Evolutionary conservation across 2,888 invertebrate genomes (phyloP).

Genomic region (Pandemis cinnamomeana): DNA sequence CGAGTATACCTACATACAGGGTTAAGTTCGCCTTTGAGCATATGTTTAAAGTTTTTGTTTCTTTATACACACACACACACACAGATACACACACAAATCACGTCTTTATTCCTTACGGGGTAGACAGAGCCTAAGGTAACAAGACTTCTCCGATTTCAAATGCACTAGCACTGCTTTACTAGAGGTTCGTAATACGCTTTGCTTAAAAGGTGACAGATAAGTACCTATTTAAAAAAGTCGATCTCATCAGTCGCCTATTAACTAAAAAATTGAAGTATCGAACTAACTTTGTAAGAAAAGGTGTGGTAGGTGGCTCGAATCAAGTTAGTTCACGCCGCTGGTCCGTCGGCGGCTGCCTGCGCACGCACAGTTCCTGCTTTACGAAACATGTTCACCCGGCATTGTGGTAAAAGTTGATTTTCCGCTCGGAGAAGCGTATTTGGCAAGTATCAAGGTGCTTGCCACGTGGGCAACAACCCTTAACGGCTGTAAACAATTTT

Average conservation of each 20-base stretch:
- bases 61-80: too few relatives aligned
- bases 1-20: too few relatives aligned
- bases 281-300: constrained; percentile 22
- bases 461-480: constrained; percentile 17
- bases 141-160: too few relatives aligned
- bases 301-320: constrained; percentile 8
- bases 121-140: too few relatives aligned
- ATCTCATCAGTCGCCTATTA: neutral
- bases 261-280: neutral
- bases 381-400: constrained; percentile 68
- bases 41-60: too few relatives aligned
- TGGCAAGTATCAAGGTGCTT: constrained; percentile 46
- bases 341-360: constrained; percentile 36
- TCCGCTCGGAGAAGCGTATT: constrained; percentile 70
- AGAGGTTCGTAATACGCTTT: too few relatives aligned
- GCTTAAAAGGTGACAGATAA: too few relatives aligned
- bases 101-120: too few relatives aligned
- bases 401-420: constrained; percentile 82
- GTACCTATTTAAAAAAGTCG: too few relatives aligned
- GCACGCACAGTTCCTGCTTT: constrained; percentile 71
- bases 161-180: too few relatives aligned
- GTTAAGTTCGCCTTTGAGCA: too few relatives aligned
- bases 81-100: too few relatives aligned
- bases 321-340: neutral
- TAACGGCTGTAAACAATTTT: neutral